phyloP scores from a whole-genome alignment of 2,113 vertebrate species.

The Miniopterus natalensis region DNA sequence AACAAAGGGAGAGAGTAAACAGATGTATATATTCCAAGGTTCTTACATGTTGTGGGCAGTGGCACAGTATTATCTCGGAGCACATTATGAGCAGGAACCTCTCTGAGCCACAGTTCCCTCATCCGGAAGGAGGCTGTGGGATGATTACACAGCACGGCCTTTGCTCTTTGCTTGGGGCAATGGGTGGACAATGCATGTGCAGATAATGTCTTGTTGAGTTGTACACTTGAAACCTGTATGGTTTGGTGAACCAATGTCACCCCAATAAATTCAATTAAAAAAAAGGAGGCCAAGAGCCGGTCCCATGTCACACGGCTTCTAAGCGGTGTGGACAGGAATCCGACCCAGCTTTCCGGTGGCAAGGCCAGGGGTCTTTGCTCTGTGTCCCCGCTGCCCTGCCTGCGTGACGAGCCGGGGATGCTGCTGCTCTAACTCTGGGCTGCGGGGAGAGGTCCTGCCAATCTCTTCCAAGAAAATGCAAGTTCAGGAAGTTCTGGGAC shows the following conservation, averaged over 20 bases:
- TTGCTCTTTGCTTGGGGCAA: too few relatives aligned
- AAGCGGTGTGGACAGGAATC: background rate
- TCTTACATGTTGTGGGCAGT: too few relatives aligned
- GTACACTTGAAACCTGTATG: too few relatives aligned
- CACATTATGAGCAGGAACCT: background rate
- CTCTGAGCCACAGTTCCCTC: too few relatives aligned
- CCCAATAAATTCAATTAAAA: too few relatives aligned
- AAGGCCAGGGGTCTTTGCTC: too few relatives aligned
- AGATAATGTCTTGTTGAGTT: too few relatives aligned
- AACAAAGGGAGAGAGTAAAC: background rate
- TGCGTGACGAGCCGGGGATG: background rate
- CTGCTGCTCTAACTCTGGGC: background rate
- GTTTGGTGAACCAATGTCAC: too few relatives aligned
- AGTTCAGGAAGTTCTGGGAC: background rate
- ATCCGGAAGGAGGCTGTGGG: too few relatives aligned
- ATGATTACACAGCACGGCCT: too few relatives aligned
- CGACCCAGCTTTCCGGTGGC: background rate
- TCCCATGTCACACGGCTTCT: rapidly evolving
- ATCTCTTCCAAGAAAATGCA: background rate
- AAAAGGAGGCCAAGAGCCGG: background rate
- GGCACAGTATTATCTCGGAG: background rate
- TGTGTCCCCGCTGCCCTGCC: background rate
- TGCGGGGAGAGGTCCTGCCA: background rate
- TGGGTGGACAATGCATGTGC: too few relatives aligned
- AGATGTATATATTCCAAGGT: background rate